Evolutionary conservation across 1,140 invertebrate genomes (phyloP), one percentile per base, ranked within the genome.

Genomic region (Drosophila aff.): DNA sequence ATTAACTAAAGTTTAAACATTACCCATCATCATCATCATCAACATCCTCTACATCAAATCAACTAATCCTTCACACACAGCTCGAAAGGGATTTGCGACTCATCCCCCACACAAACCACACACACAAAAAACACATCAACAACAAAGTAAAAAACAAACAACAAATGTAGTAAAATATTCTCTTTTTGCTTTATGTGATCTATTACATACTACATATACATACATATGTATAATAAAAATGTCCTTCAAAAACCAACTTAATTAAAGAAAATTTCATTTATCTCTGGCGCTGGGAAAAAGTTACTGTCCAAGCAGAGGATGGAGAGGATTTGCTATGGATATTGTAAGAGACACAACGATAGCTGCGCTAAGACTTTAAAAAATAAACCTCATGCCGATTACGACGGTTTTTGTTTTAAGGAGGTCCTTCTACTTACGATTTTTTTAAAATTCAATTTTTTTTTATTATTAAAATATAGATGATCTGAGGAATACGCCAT

Each of bases 131-230:
- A 60, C 62, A 86, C 38, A 77, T 72, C 67, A 87, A 69, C 38
- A 82, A 72, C 46, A 58, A 60, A 72, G 74, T 66, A 55, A 67
- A 67, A 76, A 67, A 67, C 57, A 76, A 82, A 67, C 23, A 23
- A 23, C 2, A 57, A 74, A 84, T 72, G 79, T 92, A 92, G 90
- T 90, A 81, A 92, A 92, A 90, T 92, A 90, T 92, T 92, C 82
- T 89, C 80, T 91, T 91, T 87, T 87, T 91, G 87, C 87, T 91
- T 91, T 91, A 86, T 91, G 87, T 91, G 87, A 91, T 91, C 86
- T 91, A 90, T 82, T 91, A 80, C 71, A 86, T 82, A 86, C 60
- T 82, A 82, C 79, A 84, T 72, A 28, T 82, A 82, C 79, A 73
- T 74, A 67, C 71, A 87, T 84, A 82, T 90, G 74, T 89, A 75